A percentile compares a stretch with the other conserved stretches of the same genome.
Conservation (phyloP, 2,797 vertebrate genomes). For the Benthosema pterotum region DNA sequence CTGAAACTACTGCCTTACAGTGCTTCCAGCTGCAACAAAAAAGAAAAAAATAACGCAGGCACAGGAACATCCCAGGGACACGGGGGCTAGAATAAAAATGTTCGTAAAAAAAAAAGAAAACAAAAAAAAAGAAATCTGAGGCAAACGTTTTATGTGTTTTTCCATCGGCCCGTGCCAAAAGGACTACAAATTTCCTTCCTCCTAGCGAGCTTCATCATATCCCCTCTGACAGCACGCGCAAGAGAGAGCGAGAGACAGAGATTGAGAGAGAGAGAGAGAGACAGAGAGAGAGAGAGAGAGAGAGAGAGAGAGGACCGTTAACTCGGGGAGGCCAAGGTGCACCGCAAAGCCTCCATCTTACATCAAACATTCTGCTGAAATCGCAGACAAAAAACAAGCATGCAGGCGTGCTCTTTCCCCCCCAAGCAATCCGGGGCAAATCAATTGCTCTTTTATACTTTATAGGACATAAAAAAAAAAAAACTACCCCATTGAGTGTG, state of each 20-base stretch:
- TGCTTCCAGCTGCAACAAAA: slow-evolving; percentile 68
- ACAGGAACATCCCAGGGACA: slow-evolving; percentile 58
- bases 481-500: not conserved
- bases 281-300: no score
- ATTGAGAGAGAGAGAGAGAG: no score
- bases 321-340: slow-evolving; percentile 45
- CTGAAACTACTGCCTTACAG: slow-evolving; percentile 53
- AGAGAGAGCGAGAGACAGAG: no score
- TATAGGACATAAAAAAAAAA: slow-evolving; percentile 32
- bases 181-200: slow-evolving; percentile 62
- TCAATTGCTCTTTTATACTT: slow-evolving; percentile 14
- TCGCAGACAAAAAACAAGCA: no score
- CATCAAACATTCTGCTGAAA: slow-evolving; percentile 28
- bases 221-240: slow-evolving; percentile 45
- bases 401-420: no score
- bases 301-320: slow-evolving; percentile 36
- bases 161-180: slow-evolving; percentile 64
- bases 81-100: slow-evolving; percentile 53
- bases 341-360: slow-evolving; percentile 46
- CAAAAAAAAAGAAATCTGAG: no score
- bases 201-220: slow-evolving; percentile 55
- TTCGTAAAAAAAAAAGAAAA: slow-evolving; percentile 71
- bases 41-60: not conserved
- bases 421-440: no score
- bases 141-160: slow-evolving; percentile 61